These are phyloP conservation scores for Bostrychus sinensis DNA, from an alignment of 2,113 vertebrate species.

Conservation along the genomic window DNA sequence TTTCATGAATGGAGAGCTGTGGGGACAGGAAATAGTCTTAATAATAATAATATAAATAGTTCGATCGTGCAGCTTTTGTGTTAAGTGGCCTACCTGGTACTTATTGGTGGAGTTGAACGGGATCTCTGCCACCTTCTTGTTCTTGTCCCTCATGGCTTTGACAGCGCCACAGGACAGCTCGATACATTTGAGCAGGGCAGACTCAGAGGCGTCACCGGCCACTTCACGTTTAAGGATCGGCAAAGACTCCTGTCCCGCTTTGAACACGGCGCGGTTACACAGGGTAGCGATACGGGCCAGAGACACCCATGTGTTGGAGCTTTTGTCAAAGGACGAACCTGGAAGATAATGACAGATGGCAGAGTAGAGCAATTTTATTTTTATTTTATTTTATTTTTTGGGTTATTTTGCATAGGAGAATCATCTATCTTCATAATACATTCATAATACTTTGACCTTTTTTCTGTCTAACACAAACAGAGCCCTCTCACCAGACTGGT, in stretches of 20 bases:
- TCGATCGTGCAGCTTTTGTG: background rate
- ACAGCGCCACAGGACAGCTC: conserved; percentile 88
- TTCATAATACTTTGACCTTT: too few relatives aligned
- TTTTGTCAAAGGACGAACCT: conserved; percentile 92
- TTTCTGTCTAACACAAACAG: too few relatives aligned
- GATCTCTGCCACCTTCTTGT: conserved; percentile 92
- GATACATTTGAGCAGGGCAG: conserved; percentile 90
- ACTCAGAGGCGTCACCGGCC: conserved; percentile 90
- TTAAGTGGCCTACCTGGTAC: conserved; percentile 75
- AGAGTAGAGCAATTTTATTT: background rate
- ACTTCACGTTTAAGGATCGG: conserved; percentile 88
- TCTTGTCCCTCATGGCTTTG: conserved; percentile 87
- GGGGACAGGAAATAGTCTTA: background rate
- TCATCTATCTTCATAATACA: too few relatives aligned
- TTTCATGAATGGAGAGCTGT: conserved; percentile 75
- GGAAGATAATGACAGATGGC: background rate
- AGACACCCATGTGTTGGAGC: conserved; percentile 87
- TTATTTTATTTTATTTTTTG: too few relatives aligned
- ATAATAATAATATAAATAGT: too few relatives aligned
- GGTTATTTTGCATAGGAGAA: too few relatives aligned
- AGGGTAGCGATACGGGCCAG: conserved; percentile 87
- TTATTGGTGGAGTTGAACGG: conserved; percentile 89
- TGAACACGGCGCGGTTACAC: conserved; percentile 90
- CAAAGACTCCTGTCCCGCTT: conserved; percentile 87
- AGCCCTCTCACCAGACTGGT: conserved; percentile 85